Evolutionary conservation across 2,888 invertebrate genomes (phyloP), one percentile per base, ranked within the genome.

Genomic region (Dastarcus helophoroides): DNA sequence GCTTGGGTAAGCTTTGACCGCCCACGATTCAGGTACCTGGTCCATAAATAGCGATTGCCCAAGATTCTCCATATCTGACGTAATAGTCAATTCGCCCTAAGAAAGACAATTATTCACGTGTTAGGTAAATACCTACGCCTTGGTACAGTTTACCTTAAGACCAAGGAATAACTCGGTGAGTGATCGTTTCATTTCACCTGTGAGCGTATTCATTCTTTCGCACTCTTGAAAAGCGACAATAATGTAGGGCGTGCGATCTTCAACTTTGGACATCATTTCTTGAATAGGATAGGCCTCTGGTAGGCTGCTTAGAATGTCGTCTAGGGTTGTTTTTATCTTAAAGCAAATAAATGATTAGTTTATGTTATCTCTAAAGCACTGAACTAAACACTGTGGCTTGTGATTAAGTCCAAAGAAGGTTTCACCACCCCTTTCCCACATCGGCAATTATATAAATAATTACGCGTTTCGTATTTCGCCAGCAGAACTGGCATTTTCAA

Each of bases 151-250:
- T n/a, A n/a, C n/a, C n/a, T 91, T 91, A 3, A 94, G 64, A 3
- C 94, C 94, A 8, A 91, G 68, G 42, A 90, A 85, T 0, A 89
- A 64, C 60, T 93, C 93, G 46, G 73, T 75, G 4, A 94, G 65
- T 0, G 91, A 86, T 15, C 85, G 65, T 31, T 75, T 70, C 37
- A 94, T 75, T 60, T 90, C 89, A 2, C 70, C 65, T 53, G 85
- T 86, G 4, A 95, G 70, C 19, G 69, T 70, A 58, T 94, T 94
- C 91, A 94, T 93, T 22, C 93, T 70, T 59, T 94, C 93, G 57
- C 90, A 90, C 61, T 95, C 94, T 61, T 94, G 89, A 46, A 89
- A 73, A 1, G 85, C 85, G 0, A 94, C 94, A 29, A 93, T 88
- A 1, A 85, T 81, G 55, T 76, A 95, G 0, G 94, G 94, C 2